Base-by-base conservation (phyloP, 1,140 invertebrate genomes). In the Hycleus phaleratus region DNA sequence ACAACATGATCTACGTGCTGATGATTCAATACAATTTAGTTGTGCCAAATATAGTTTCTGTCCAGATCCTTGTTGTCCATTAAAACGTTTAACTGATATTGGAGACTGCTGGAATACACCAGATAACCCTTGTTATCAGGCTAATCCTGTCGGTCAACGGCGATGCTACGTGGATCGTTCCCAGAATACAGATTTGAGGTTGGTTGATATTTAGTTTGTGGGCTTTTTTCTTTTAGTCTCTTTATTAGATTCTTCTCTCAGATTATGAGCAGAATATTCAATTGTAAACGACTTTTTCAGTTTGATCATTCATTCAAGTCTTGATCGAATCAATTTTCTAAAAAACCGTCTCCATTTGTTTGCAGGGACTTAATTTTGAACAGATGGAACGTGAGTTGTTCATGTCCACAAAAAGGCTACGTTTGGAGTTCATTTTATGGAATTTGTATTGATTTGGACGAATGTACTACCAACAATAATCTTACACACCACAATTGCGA, bases 11-110 rank as follows among this genome's bases (percentile, higher is more conserved):
- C 18, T 82, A 85, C 69, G 82, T 59, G 79, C 80, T 8, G 70
- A 80, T 61, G 81, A 84, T 63, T 67, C 63, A 18, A 67, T 68
- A 48, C 75, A 78, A 4, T 85, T 79, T 66, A 69, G 71, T n/a
- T 85, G 83, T 65, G 81, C 82, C 4, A 58, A 72, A 32, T 83
- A 84, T 61, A 83, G 82, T 68, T 85, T 85, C 71, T 85, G 83
- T 71, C 82, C 82, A 4, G 82, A 85, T 72, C 77, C 77, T 25
- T 84, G 81, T 65, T 84, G 82, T 65, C 76, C 80, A 7, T 61
- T 75, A 56, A 79, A 77, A 61, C 74, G 79, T 54, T 64, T 80
- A 9, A 60, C 60, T n/a, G 58, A 70, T 12, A 62, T 66, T 50
- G 64, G 66, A 32, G 65, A 70, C 9, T 81, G 78, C 58, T 71